A percentile compares a stretch with the other conserved stretches of the same genome.
Conservation (phyloP, 2,113 vertebrate species). For the Pterocles burchelli region DNA sequence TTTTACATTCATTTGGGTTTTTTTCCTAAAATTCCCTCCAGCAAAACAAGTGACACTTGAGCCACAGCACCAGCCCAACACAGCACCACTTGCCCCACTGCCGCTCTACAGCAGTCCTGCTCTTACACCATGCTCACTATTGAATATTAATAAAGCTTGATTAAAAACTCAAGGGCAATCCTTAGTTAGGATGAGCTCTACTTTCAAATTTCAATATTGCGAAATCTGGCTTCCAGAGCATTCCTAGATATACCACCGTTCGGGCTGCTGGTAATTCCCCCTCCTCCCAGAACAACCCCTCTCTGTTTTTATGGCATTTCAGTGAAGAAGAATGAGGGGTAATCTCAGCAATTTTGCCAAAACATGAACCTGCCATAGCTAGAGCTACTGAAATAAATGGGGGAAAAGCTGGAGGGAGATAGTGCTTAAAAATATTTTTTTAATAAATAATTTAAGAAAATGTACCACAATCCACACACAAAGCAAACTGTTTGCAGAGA, state of each 20-base stretch:
- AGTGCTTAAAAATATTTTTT: neutral
- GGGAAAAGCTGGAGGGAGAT: neutral
- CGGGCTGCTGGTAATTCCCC: neutral
- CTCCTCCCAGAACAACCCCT: neutral
- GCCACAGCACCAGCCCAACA: neutral
- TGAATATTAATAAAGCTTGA: neutral
- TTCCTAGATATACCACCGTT: rapidly evolving
- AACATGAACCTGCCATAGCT: neutral
- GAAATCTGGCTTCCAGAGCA: neutral
- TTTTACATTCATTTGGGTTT: neutral
- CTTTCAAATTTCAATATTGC: neutral
- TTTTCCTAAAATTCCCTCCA: neutral
- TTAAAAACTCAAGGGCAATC: neutral
- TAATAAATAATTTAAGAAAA: neutral
- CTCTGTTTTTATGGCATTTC: neutral
- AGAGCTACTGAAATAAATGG: neutral
- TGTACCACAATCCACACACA: neutral
- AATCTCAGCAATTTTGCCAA: neutral
- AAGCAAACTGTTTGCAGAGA: neutral
- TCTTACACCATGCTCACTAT: neutral
- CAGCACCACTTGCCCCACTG: rapidly evolving
- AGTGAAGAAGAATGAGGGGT: neutral
- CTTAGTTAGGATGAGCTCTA: neutral
- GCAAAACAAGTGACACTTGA: neutral
- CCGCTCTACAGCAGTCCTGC: neutral